Conservation (phyloP, 2,113 vertebrate genomes). For the Antechinus stuartii region DNA sequence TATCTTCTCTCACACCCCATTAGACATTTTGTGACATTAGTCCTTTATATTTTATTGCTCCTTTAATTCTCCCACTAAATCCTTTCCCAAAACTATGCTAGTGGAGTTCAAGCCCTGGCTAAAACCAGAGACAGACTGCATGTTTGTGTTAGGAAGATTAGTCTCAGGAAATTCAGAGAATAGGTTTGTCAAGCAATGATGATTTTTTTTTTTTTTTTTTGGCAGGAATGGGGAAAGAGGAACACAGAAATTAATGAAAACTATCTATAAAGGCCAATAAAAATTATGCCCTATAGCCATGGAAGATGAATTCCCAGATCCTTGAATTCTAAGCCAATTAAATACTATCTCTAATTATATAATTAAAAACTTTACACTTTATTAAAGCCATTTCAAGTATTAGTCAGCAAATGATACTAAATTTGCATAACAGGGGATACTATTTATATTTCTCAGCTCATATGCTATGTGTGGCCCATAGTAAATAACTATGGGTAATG, state of each 20-base stretch:
- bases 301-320: not conserved
- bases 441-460: not conserved
- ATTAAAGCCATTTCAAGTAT: no score
- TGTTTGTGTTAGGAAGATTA: not conserved
- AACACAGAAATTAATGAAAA: not conserved
- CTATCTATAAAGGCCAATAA: not conserved
- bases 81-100: not conserved
- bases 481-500: not conserved
- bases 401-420: not conserved
- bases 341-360: not conserved
- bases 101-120: not conserved
- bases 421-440: not conserved
- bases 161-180: not conserved
- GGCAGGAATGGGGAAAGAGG: no score
- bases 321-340: not conserved
- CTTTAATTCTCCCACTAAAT: not conserved
- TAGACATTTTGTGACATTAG: not conserved
- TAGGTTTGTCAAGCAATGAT: not conserved
- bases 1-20: not conserved
- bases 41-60: not conserved
- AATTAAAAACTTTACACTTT: not conserved
- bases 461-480: not conserved
- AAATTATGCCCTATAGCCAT: not conserved
- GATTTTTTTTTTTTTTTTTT: no score
- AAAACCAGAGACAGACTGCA: not conserved